phyloP scores from a whole-genome alignment of 2,797 vertebrate species.

The Xyrichtys novacula region DNA sequence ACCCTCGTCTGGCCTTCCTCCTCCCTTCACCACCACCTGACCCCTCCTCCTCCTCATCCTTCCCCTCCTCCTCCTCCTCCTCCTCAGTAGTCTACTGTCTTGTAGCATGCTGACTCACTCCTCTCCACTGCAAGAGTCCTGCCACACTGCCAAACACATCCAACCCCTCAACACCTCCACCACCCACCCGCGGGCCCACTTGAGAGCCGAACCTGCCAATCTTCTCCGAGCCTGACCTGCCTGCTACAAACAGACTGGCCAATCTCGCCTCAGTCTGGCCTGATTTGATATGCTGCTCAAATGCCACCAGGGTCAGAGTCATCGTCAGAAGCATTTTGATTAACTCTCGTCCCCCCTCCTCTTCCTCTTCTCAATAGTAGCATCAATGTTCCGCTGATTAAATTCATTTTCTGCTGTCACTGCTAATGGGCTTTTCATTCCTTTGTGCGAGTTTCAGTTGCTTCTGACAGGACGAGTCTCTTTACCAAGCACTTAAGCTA shows the following conservation, averaged over 20 bases:
- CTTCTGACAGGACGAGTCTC: constrained; percentile 41
- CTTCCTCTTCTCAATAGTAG: constrained; percentile 20
- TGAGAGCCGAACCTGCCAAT: constrained; percentile 48
- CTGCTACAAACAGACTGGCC: constrained; percentile 24
- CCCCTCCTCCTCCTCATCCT: not conserved
- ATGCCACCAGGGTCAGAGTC: constrained; percentile 34
- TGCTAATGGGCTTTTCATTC: constrained; percentile 59
- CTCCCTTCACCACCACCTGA: constrained; percentile 2
- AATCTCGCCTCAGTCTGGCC: constrained; percentile 1
- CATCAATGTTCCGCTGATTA: constrained; percentile 43
- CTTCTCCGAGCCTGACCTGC: constrained; percentile 22
- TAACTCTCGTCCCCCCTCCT: not conserved
- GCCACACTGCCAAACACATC: constrained; percentile 15
- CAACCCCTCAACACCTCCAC: constrained; percentile 3
- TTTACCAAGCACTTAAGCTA: constrained; percentile 52
- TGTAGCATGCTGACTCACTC: constrained; percentile 48
- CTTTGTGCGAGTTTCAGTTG: constrained; percentile 47
- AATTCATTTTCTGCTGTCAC: constrained; percentile 57
- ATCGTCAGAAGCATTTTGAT: constrained; percentile 41
- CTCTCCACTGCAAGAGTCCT: constrained; percentile 27
- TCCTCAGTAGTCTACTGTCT: constrained; percentile 9
- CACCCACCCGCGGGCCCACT: constrained; percentile 13
- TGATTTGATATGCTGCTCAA: constrained; percentile 47
- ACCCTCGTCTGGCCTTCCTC: constrained; percentile 17
- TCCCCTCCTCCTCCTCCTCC: not conserved